Conservation (phyloP, 2,797 vertebrate genomes). For the Lates japonicus region DNA sequence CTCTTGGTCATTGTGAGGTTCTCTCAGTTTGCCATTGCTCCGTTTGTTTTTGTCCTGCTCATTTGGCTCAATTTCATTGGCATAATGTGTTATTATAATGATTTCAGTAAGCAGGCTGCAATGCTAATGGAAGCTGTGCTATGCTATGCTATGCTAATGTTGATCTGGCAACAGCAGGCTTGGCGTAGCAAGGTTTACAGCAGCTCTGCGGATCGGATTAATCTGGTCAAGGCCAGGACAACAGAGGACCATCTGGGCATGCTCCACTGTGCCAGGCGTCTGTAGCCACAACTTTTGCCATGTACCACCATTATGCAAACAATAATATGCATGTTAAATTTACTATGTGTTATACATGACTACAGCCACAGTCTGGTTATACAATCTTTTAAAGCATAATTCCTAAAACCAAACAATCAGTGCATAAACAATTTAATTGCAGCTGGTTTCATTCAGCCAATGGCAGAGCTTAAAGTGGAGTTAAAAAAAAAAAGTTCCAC, state of each 20-base stretch:
- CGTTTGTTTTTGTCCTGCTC: conserved; percentile 39
- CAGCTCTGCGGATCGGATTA: conserved; percentile 64
- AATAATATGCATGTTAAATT: conserved; percentile 32
- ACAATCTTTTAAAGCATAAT: background rate
- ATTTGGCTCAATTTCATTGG: conserved; percentile 43
- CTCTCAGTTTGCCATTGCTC: conserved; percentile 27
- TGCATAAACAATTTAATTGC: background rate
- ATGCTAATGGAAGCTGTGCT: conserved; percentile 39
- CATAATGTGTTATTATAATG: conserved; percentile 24
- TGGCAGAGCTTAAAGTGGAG: background rate
- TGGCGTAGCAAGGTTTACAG: conserved; percentile 41
- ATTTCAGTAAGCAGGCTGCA: conserved; percentile 35
- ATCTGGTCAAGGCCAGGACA: conserved; percentile 57
- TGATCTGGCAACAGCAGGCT: conserved; percentile 40
- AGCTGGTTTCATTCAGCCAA: conserved; percentile 29
- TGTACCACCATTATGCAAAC: conserved; percentile 24
- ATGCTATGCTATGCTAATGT: conserved; percentile 60
- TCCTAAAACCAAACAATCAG: background rate
- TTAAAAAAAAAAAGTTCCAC: background rate
- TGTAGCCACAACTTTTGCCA: conserved; percentile 33
- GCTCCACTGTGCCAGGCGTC: conserved; percentile 29
- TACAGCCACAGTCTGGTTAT: background rate
- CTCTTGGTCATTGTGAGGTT: conserved; percentile 28
- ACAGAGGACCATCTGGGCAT: conserved; percentile 75
- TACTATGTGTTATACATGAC: conserved; percentile 5